Percentiles rank a stretch among this genome's conserved stretches.
Conservation (phyloP, 2,888 invertebrate genomes). For the Lamellibrachia satsuma region DNA sequence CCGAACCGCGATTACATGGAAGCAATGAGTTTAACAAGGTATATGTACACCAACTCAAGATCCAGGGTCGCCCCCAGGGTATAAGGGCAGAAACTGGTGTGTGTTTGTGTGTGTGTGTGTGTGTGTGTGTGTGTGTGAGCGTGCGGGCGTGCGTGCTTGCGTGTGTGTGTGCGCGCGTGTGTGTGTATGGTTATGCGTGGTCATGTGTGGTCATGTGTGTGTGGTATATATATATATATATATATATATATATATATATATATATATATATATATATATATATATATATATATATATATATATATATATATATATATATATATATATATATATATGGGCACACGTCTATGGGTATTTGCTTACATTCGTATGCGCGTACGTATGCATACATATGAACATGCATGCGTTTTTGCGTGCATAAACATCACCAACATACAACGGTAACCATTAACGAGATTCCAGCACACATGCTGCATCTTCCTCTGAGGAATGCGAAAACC, state of each 20-base stretch:
- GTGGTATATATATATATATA: neutral
- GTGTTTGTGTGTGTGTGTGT: no score
- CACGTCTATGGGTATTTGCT: neutral
- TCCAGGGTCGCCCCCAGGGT: neutral
- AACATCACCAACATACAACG: neutral
- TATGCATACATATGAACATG: neutral
- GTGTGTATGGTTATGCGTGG: no score
- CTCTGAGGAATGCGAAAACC: neutral
- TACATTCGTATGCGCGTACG: neutral
- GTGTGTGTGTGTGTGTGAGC: no score
- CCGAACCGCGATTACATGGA: neutral
- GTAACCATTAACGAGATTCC: neutral
- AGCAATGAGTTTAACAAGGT: neutral
- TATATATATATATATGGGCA: constrained; percentile 28
- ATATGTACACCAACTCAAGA: neutral
- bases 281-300: constrained; percentile 28
- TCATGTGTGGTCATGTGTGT: neutral
- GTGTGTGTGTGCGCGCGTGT: neutral
- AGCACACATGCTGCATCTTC: neutral
- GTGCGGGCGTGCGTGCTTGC: no score
- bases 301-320: constrained; percentile 30
- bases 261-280: constrained; percentile 9
- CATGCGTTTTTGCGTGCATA: neutral
- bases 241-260: constrained; percentile 28
- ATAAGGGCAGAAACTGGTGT: neutral